Evolutionary conservation across 2,113 vertebrate genomes (phyloP).

Genomic region (Oreochromis niloticus): DNA sequence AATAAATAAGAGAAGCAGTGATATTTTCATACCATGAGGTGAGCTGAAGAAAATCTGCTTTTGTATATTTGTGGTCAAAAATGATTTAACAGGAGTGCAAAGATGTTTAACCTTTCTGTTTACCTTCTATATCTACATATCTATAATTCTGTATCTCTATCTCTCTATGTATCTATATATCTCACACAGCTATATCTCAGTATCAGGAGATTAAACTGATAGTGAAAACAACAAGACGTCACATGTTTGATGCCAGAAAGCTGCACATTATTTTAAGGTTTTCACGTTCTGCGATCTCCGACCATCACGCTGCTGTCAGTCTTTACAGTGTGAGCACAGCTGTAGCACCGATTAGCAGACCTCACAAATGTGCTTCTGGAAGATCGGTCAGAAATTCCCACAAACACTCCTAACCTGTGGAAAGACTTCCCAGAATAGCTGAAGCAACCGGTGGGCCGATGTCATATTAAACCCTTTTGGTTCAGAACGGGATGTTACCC

Average conservation of each 20-base stretch:
- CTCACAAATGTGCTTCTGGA: background rate
- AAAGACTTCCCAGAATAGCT: background rate
- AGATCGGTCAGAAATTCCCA: background rate
- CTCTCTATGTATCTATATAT: background rate
- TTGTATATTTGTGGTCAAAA: background rate
- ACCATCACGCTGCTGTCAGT: background rate
- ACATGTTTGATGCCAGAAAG: background rate
- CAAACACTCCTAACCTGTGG: background rate
- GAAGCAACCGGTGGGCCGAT: background rate
- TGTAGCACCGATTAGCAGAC: background rate
- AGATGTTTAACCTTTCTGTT: background rate
- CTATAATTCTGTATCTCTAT: background rate
- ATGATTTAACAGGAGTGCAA: background rate
- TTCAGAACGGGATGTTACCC: background rate
- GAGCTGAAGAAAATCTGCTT: background rate
- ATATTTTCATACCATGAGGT: background rate
- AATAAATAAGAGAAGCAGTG: background rate
- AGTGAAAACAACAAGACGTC: background rate
- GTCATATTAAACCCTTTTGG: background rate
- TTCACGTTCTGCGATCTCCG: fast-evolving
- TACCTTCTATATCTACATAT: background rate
- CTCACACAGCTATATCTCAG: background rate
- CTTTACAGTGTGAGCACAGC: background rate
- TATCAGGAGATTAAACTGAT: background rate
- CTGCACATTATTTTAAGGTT: background rate